Evolutionary conservation across 1,140 invertebrate species (phyloP), one percentile per base, ranked within the genome.

Genomic region (Hormaphis cornu): DNA sequence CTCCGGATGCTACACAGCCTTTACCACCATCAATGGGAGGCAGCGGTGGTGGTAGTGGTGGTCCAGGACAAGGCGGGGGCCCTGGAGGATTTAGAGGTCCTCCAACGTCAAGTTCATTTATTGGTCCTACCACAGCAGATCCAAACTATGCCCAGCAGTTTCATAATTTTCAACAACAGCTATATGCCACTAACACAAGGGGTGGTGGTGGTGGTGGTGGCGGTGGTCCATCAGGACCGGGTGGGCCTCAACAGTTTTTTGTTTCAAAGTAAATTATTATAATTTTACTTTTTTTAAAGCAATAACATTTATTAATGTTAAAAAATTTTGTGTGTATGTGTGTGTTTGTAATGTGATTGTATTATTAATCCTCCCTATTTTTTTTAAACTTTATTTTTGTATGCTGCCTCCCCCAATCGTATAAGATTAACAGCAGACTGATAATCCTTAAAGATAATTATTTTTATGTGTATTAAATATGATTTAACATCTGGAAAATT

Each of bases 151-250:
- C 91, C 74, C 90, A 93, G 77, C 91, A 94, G 82, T 95, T 91
- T 81, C 91, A 94, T 78, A 92, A 94, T 95, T 95, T 95, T 81
- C 93, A 95, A 76, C 93, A 95, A 77, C 91, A 94, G 78, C 80
- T 95, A 69, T 95, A 95, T 80, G 91, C 92, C 26, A 95, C 91
- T 10, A 90, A 89, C 70, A 91, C 89, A 22, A 82, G 89, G 72
- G 87, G 76, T 74, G 77, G 70, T 18, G 61, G 74, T 40, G 72
- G 70, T 22, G 71, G 69, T 33, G 73, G 73, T 52, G 70, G 77
- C 74, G 42, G 42, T 4, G 61, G 71, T 80, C 78, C 10, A 80
- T 80, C 66, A 74, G 78, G 40, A 78, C 79, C 66, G 75, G 40
- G 28, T 16, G 40, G 44, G 9, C 80, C 81, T 76, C 81, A 82